Percentiles rank a stretch among this genome's conserved stretches.
These are phyloP conservation scores for Heterodera schachtii DNA, from an alignment of 1,140 invertebrate species.

Conservation along the genomic window DNA sequence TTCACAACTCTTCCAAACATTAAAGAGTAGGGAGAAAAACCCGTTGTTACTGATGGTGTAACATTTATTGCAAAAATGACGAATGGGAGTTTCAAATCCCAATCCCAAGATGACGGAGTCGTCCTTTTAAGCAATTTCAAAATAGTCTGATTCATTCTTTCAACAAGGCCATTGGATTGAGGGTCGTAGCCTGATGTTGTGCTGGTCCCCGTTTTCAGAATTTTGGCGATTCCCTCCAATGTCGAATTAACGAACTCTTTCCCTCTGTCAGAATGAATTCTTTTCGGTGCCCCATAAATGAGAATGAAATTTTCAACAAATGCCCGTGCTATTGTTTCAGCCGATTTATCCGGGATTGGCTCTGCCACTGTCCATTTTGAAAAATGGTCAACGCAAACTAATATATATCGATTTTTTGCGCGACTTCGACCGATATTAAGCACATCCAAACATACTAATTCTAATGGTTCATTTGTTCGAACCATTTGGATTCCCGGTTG, in stretches of 20 bases:
- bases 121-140: slow-evolving; percentile 3
- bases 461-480: not conserved
- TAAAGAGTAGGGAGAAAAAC: slow-evolving; percentile 2
- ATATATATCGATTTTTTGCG: not conserved
- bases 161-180: not conserved
- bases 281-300: slow-evolving; percentile 3
- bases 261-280: slow-evolving; percentile 1
- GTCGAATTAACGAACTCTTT: not conserved
- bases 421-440: not conserved
- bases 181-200: not conserved
- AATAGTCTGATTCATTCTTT: slow-evolving; percentile 12
- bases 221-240: not conserved
- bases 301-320: slow-evolving; percentile 21
- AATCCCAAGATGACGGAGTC: slow-evolving; percentile 1
- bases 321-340: not conserved
- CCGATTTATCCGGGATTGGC: not conserved
- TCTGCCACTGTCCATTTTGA: slow-evolving; percentile 1
- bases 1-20: slow-evolving; percentile 3
- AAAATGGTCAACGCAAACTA: not conserved
- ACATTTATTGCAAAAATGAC: slow-evolving; percentile 6
- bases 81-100: slow-evolving; percentile 5
- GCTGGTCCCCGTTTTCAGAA: not conserved
- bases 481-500: slow-evolving; percentile 1
- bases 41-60: slow-evolving; percentile 5
- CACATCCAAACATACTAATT: slow-evolving; percentile 1